Percentiles rank a stretch among this genome's conserved stretches.
Conservation (phyloP, 30 jellyfish, hydroid and myxozoan genomes). For the Cassiopea andromeda region DNA sequence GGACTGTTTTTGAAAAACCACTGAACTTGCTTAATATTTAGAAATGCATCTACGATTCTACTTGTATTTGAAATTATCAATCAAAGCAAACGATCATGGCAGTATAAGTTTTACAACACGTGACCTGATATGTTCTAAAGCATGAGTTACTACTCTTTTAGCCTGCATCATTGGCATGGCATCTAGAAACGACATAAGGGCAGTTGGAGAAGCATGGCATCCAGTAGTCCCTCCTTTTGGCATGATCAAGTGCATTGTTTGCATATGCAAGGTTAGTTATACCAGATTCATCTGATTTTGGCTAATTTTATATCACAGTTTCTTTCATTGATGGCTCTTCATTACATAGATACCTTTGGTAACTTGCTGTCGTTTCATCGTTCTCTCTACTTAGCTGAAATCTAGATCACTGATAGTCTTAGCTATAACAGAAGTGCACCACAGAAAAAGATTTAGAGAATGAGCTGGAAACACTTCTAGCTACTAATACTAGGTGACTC, state of each 20-base stretch:
- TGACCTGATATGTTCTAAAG: background rate
- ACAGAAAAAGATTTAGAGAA: no score
- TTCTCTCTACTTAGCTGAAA: no score
- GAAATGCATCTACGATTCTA: no score
- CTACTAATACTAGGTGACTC: no score
- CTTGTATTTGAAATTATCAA: no score
- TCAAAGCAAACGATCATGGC: background rate
- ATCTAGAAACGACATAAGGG: slow-evolving; percentile 63
- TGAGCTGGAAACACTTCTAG: no score
- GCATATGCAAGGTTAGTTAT: slow-evolving; percentile 62
- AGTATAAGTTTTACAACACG: background rate
- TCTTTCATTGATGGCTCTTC: background rate
- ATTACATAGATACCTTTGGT: no score
- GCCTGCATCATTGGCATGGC: slow-evolving; percentile 74
- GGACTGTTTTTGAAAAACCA: no score
- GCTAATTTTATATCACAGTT: background rate
- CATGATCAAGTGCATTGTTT: slow-evolving; percentile 59
- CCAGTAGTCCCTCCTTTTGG: slow-evolving; percentile 67
- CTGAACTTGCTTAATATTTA: no score
- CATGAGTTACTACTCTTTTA: background rate
- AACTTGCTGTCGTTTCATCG: no score
- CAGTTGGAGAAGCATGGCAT: slow-evolving; percentile 79
- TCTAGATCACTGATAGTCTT: no score
- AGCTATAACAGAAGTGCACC: no score
- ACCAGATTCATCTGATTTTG: background rate